Base-by-base conservation (phyloP, 2,797 vertebrate genomes). In the Liparis tanakae region DNA sequence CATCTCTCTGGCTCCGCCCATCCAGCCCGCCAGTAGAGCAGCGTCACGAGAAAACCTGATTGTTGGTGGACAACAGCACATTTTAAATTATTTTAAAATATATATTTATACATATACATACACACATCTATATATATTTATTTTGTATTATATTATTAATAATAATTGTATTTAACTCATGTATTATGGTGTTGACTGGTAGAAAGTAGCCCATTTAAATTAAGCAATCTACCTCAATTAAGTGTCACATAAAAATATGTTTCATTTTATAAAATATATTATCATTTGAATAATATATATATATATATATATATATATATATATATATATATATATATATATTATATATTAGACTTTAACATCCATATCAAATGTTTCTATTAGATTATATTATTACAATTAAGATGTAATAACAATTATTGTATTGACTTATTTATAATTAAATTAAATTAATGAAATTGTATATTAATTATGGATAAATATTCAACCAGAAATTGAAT, bases 11-110 rank as follows among this genome's bases (percentile, higher is more conserved):
- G 97, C 93, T 39, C 82, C 85, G 53, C 82, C 87, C 90, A 97
- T 89, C 97, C 97, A 99, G n/a, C 89, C 88, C 14, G 67, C 80
- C 60, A 98, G 87, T 0, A 77, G 85, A 7, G 91, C 88, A 0
- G 92, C 94, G 76, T 95, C 94, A 25, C 39, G 81, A 58, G 81
- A 87, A 73, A 96, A 98, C 83, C 98, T 99, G 88, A 20, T 63
- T 2, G 56, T 33, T 43, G 30, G 39, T 2, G 17, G 18, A 70
- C 55, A 46, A n/a, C 1, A 25, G 1, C 3, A 33, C 0, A 51
- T 22, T n/a, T n/a, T 17, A n/a, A 50, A 7, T 13, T 25, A 6
- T 25, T 12, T 12, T 30, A 30, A 30, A 30, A 30, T 30, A 25
- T 53, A 22, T 25, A 54, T 54, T 5, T 30, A 54, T 46, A 46